Base-by-base conservation (phyloP, 2,888 invertebrate species). In the Orgyia antiqua region DNA sequence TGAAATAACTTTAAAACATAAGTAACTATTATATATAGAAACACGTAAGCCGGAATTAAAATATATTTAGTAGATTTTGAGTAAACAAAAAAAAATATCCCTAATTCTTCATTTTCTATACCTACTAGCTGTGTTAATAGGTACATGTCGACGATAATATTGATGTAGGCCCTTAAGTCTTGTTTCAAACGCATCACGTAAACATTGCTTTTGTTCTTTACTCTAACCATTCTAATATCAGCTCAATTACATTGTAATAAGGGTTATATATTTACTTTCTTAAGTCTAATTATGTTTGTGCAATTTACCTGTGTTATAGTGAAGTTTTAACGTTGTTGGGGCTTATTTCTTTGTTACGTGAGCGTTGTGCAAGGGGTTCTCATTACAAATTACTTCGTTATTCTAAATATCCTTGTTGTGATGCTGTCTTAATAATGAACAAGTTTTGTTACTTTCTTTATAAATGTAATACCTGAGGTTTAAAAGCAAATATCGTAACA, bases 271-370 rank as follows among this genome's bases (percentile, higher is more conserved):
- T 2, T 9, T 3, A 10, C 15, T 41, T 50, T 28, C 19, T 9
- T 6, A 27, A n/a, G 7, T 35, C 29, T 27, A 26, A 34, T 36
- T 35, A 47, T 40, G 18, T 36, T 51, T 42, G 52, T 44, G 30
- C 19, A 32, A 27, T 33, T 32, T 46, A 56, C 58, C 58, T 52
- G 51, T 58, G 57, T 62, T 47, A 51, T 58, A 57, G 45, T 58
- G 39, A 55, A 63, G 62, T 63, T 64, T 60, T 65, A 68, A 67
- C 63, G 64, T 50, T 50, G 57, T 57, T 45, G 36, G 51, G 48
- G 45, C 58, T 60, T 70, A 64, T 68, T 68, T 67, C 59, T 67
- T 66, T 64, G 60, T 58, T 63, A 63, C 57, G 50, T 47, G 56
- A 51, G 50, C 52, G 47, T 50, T 44, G 42, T 51, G 45, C 42